Base-by-base conservation (phyloP, 2,797 vertebrate species). In the Brachymystax lenok region DNA sequence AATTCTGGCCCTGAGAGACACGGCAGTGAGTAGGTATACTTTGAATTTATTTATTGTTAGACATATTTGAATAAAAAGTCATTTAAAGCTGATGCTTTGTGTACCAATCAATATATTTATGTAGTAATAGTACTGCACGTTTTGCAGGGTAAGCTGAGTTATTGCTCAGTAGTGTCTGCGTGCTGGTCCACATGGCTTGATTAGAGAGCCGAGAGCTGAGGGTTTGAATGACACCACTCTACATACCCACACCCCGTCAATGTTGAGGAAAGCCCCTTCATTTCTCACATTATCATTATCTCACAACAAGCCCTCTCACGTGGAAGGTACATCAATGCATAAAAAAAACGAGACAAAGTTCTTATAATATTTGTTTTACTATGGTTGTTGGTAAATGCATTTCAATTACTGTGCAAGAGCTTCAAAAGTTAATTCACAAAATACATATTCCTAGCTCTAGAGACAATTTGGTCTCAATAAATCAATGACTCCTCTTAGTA, bases 251-350 rank as follows among this genome's bases (percentile, higher is more conserved):
- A 46, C 40, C 40, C 10, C 10, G 10, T 46, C 10, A 46, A 46
- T 10, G 69, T 24, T 73, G 76, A 79, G 54, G 21, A n/a, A 71
- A 5, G n/a, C 19, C 19, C 54, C 56, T 67, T 80, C 52, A 56
- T 17, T n/a, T 40, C 13, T 70, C 54, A 27, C 16, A 50, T 27
- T n/a, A 59, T 27, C 21, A 59, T 28, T 27, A 19, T 28, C 28
- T 52, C 24, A 63, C 35, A 24, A 17, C 2, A 6, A 71, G 12
- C 21, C 16, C 3, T 46, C 40, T 70, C 8, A 70, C 6, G 4
- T 16, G 70, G 14, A 71, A 71, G 24, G 10, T 40, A 40, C 14
- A 40, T 35, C 67, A 19, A 69, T 69, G 67, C 14, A n/a, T 17
- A 46, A 46, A 46, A 12, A 12, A 12, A 46, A 46, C 10, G 10